A percentile compares a stretch with the other conserved stretches of the same genome.
phyloP scores from a whole-genome alignment of 2,113 vertebrate species.

The Brachypodius melanocephalos region DNA sequence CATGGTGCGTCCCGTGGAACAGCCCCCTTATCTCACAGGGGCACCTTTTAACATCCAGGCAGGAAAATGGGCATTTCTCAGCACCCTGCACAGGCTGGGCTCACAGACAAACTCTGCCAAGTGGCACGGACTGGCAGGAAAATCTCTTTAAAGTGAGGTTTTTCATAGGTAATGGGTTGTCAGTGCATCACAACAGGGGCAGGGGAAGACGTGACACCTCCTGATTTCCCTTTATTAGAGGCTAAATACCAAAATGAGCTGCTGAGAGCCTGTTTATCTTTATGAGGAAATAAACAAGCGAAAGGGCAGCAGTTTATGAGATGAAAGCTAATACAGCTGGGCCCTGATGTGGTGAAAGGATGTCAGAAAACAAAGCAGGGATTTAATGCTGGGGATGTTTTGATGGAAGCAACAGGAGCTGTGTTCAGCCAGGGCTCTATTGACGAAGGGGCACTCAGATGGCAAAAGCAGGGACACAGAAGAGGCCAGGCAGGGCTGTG shows the following conservation, averaged over 20 bases:
- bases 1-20: too few relatives aligned
- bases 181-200: background rate
- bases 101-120: background rate
- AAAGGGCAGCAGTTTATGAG: background rate
- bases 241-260: background rate
- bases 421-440: accelerated
- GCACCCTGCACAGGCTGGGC: accelerated
- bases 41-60: too few relatives aligned
- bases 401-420: background rate
- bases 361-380: background rate
- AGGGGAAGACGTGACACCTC: accelerated
- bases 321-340: background rate
- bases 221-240: background rate
- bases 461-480: accelerated
- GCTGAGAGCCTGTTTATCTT: background rate
- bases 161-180: too few relatives aligned
- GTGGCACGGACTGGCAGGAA: accelerated
- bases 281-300: background rate
- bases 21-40: too few relatives aligned
- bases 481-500: accelerated
- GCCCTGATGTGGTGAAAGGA: background rate
- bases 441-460: background rate
- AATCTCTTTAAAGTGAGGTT: background rate
- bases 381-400: background rate
- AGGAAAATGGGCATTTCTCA: background rate